Base-by-base conservation (phyloP, 1,140 invertebrate species). In the Brachionus rotundiformis region DNA sequence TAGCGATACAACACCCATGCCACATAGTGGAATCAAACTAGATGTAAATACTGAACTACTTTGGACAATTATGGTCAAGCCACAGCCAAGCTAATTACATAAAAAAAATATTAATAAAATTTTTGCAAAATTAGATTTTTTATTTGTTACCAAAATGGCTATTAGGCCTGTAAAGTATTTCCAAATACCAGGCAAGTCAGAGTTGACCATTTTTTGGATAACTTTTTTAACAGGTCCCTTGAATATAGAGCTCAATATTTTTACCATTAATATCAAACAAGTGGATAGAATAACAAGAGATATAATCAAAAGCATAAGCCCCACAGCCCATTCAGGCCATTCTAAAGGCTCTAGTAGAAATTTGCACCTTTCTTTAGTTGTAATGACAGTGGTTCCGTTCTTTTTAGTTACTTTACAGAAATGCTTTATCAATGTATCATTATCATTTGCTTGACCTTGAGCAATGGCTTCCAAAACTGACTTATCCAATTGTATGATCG, bases 1-100 rank as follows among this genome's bases (percentile, higher is more conserved):
- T 10, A 92, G 82, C 2, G 87, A 87, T 16, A 92, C 88, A 29
- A 92, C 87, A 0, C 91, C 91, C n/a, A 91, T 85, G 5, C 91
- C 91, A 6, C 91, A 91, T 1, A 92, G 85, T 0, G 91, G 91
- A 4, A 91, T 92, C 7, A 92, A 84, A 0, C 90, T 88, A 13
- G 91, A 92, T 1, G 91, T 92, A 84, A 92, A 92, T 39, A 92
- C 90, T 19, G 90, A 91, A 82, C 89, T 90, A 44, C 90, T 91
- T 86, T 92, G 91, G 0, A 92, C 88, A 23, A 92, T 83, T 39
- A 92, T 89, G 5, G 91, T 92, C 41, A 92, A 85, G 0, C 88
- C 85, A n/a, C 88, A 87, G 16, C 91, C 91, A 3, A 91, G 85
- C 2, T 54, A 54, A 16, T 7, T 41, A 3, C 10, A 7, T 19